phyloP scores from a whole-genome alignment of 1,140 invertebrate genomes.

The Apocrypta bakeri region DNA sequence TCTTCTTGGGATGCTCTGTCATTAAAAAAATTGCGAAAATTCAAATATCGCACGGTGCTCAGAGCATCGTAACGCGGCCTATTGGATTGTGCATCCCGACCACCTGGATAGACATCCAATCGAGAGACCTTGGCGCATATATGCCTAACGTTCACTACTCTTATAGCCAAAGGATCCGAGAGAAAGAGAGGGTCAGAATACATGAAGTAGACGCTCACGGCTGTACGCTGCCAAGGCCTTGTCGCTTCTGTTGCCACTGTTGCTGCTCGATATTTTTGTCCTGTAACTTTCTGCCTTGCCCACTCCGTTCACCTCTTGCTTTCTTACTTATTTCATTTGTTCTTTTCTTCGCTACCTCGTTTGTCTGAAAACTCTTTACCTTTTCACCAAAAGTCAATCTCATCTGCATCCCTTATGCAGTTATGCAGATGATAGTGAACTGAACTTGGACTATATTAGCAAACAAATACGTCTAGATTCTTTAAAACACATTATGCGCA shows the following conservation, averaged over 20 bases:
- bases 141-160: background rate
- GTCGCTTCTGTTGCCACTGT: background rate
- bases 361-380: no score
- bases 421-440: no score
- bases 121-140: constrained; percentile 17
- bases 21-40: no score
- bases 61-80: background rate
- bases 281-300: background rate
- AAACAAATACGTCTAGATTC: no score
- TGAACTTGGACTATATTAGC: no score
- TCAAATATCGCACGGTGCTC: background rate
- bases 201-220: background rate
- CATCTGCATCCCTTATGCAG: no score
- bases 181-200: background rate
- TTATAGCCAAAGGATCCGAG: background rate
- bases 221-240: background rate
- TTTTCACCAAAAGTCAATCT: no score
- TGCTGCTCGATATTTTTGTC: no score
- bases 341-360: background rate
- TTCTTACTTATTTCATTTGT: background rate
- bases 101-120: constrained; percentile 36
- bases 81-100: constrained; percentile 18
- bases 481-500: no score
- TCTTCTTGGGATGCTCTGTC: no score
- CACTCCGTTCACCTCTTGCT: background rate